Conservation (phyloP, 92 coral and sea anemone genomes). For the Meandrina meandrites region DNA sequence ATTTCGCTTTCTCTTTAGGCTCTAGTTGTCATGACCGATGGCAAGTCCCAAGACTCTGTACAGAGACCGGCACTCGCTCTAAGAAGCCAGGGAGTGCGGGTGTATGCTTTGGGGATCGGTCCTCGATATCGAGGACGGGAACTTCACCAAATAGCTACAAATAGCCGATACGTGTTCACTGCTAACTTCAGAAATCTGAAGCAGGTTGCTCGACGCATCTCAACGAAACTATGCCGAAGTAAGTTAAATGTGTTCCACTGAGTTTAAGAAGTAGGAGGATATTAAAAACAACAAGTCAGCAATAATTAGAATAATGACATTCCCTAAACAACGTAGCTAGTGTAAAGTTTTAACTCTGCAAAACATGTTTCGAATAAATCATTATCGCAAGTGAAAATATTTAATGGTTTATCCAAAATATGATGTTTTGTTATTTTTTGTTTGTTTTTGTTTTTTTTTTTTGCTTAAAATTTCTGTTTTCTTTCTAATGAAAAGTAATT, state of each 20-base stretch:
- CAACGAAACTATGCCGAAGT: conserved; percentile 61
- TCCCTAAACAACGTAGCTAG: too few species aligned
- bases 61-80: conserved; percentile 54
- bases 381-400: too few species aligned
- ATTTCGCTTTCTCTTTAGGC: conserved; percentile 12
- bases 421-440: too few species aligned
- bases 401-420: neutral
- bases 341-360: too few species aligned
- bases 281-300: neutral
- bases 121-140: conserved; percentile 47
- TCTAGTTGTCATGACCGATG: conserved; percentile 70
- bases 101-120: conserved; percentile 72
- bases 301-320: too few species aligned
- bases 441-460: too few species aligned
- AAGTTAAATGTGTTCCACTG: neutral
- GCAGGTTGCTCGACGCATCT: conserved; percentile 51
- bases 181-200: conserved; percentile 51
- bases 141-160: conserved; percentile 65
- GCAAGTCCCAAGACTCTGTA: conserved; percentile 67
- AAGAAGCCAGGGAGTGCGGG: conserved; percentile 60
- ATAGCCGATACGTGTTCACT: conserved; percentile 56
- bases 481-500: neutral
- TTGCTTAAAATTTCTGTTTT: neutral
- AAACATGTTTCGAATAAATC: too few species aligned
- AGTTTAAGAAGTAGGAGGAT: neutral